Percentiles rank a stretch among this genome's conserved stretches.
These are phyloP conservation scores for Odocoileus hemionus DNA, from an alignment of 2,113 vertebrate genomes.

Conservation along the genomic window DNA sequence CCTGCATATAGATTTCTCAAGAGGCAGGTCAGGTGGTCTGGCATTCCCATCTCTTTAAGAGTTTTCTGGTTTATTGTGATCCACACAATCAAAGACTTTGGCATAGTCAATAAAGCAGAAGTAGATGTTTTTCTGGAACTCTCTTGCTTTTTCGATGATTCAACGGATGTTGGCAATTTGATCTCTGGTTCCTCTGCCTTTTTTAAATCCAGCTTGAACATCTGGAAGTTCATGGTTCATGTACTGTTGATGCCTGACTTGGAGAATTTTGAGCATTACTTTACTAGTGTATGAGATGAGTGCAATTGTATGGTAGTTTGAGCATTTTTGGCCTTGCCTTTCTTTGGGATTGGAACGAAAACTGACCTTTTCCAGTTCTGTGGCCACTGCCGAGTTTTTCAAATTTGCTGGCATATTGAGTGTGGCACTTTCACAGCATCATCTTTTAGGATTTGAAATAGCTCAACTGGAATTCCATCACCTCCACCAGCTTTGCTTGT, in stretches of 20 bases:
- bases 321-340: neutral
- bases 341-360: neutral
- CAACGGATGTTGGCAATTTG: neutral
- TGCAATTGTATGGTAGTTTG: neutral
- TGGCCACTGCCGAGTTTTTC: neutral
- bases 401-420: neutral
- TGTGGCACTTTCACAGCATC: neutral
- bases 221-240: neutral
- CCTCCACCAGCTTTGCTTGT: neutral
- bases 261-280: neutral
- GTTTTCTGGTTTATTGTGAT: neutral
- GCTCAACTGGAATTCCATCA: neutral
- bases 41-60: neutral
- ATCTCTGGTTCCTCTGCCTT: neutral
- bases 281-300: neutral
- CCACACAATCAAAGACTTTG: neutral
- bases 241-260: neutral
- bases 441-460: neutral
- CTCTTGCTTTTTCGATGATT: neutral
- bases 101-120: neutral
- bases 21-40: too few species aligned
- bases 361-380: neutral
- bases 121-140: neutral
- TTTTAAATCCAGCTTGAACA: neutral
- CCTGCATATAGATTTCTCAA: too few species aligned